A percentile compares a stretch with the other conserved stretches of the same genome.
phyloP scores from a whole-genome alignment of 2,113 vertebrate species.

The Nettapus auritus region DNA sequence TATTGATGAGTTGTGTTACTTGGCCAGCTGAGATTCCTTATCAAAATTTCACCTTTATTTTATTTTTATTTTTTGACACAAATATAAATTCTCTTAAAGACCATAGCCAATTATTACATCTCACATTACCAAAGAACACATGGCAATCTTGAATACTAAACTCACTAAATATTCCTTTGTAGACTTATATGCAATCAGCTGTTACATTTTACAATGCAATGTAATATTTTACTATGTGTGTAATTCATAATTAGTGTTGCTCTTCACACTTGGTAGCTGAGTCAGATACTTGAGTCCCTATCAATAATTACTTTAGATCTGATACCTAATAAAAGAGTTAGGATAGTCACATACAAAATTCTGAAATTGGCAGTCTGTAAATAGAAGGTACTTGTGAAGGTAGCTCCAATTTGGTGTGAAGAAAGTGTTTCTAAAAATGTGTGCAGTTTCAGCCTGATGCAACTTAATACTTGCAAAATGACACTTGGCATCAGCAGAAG shows the following conservation, averaged over 20 bases:
- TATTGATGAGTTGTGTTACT: not conserved
- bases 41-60: not conserved
- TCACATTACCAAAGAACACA: not conserved
- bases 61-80: not conserved
- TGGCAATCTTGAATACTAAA: not conserved
- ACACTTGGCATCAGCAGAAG: not conserved
- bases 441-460: not conserved
- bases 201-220: not conserved
- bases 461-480: not conserved
- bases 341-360: not conserved
- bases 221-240: not conserved
- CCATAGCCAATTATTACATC: not conserved
- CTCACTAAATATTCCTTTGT: not conserved
- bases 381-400: accelerated
- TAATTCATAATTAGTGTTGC: not conserved
- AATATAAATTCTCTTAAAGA: not conserved
- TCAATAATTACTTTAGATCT: not conserved
- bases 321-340: not conserved
- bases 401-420: not conserved
- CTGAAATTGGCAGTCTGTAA: not conserved
- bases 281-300: not conserved
- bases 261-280: not conserved
- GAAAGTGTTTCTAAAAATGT: not conserved
- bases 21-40: not conserved
- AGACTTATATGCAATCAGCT: not conserved